Percentiles rank a stretch among this genome's conserved stretches.
phyloP scores from a whole-genome alignment of 2,888 invertebrate species.

The Hydraecia micacea region DNA sequence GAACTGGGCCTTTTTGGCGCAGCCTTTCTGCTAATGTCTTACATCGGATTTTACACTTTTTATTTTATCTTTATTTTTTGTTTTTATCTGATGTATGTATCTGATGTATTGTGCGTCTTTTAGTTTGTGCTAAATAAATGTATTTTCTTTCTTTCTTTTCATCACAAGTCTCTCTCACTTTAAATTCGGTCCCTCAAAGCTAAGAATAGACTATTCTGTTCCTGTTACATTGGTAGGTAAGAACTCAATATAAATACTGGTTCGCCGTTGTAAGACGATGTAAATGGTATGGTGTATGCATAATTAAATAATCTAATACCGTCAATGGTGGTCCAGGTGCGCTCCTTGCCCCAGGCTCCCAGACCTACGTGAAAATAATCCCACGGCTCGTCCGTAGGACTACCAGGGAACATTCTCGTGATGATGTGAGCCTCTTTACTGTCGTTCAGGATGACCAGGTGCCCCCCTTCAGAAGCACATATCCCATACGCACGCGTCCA shows the following conservation, averaged over 20 bases:
- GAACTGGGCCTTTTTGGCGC: too few relatives aligned
- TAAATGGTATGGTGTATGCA: background rate
- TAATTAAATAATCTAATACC: conserved; percentile 7
- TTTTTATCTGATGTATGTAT: too few relatives aligned
- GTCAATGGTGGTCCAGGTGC: conserved; percentile 21
- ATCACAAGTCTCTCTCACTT: background rate
- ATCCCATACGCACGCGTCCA: conserved; percentile 35
- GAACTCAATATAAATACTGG: too few relatives aligned
- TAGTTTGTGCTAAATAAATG: too few relatives aligned
- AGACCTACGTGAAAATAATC: conserved; percentile 26
- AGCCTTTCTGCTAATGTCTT: too few relatives aligned
- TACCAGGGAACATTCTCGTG: conserved; percentile 20
- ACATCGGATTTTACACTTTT: too few relatives aligned
- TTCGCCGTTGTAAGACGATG: background rate
- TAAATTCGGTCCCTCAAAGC: background rate
- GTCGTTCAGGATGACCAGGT: conserved; percentile 45
- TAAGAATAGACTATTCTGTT: background rate
- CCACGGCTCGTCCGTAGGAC: background rate
- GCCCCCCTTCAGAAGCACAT: conserved; percentile 34
- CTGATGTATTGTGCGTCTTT: too few relatives aligned
- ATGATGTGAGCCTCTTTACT: conserved; percentile 34
- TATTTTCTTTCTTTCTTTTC: too few relatives aligned
- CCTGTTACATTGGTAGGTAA: too few relatives aligned
- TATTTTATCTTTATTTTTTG: too few relatives aligned
- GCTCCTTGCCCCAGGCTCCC: background rate